phyloP scores from a whole-genome alignment of 2,113 vertebrate species.

The Hemicordylus capensis region DNA sequence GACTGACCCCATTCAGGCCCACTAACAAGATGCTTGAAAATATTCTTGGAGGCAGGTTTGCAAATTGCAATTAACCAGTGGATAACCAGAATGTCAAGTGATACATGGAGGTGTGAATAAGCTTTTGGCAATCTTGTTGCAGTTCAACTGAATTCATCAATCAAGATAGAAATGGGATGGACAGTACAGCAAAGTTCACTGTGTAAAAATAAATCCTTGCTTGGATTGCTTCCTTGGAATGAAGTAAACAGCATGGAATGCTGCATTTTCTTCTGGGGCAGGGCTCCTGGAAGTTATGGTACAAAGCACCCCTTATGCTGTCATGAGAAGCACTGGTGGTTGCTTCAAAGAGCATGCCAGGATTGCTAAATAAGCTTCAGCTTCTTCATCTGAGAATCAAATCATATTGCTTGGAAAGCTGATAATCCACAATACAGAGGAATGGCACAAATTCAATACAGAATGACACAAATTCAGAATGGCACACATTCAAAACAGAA shows the following conservation, averaged over 20 bases:
- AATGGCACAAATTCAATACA: not conserved
- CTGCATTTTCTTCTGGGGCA: not conserved
- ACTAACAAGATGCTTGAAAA: not conserved
- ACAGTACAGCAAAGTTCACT: not conserved
- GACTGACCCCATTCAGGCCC: not conserved
- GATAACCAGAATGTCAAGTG: not conserved
- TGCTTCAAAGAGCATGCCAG: not conserved
- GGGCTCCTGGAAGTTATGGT: not conserved
- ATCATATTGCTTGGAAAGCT: not conserved
- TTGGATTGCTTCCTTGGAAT: conserved; percentile 26
- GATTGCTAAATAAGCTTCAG: not conserved
- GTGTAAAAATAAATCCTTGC: not conserved
- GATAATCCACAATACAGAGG: not conserved
- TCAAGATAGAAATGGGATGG: not conserved
- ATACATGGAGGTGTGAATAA: not conserved
- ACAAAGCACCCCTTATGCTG: conserved; percentile 19
- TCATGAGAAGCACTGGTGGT: not conserved
- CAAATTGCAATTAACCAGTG: not conserved
- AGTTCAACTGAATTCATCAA: not conserved
- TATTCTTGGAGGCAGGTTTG: not conserved
- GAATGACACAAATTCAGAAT: too few species aligned
- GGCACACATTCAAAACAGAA: too few species aligned
- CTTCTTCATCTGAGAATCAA: not conserved
- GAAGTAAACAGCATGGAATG: not conserved
- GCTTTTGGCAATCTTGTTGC: not conserved